Evolutionary conservation across 2,888 invertebrate species (phyloP).

Genomic region (Ferrisia virgata): DNA sequence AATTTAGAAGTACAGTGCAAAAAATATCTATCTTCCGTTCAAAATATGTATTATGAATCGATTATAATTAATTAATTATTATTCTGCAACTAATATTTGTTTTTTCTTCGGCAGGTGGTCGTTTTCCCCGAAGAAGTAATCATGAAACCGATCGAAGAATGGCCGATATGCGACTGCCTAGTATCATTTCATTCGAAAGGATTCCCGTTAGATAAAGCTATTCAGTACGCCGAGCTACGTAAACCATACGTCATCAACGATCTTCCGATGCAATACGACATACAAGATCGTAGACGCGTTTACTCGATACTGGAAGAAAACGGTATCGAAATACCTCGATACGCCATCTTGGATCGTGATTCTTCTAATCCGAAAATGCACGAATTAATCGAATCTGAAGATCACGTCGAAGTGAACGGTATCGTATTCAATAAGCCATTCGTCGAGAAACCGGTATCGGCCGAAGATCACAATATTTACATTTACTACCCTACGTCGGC

Average conservation of each 20-base stretch:
- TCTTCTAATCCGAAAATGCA: slow-evolving; percentile 86
- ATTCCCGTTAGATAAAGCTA: slow-evolving; percentile 96
- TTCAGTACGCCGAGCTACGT: slow-evolving; percentile 88
- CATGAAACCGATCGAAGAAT: slow-evolving; percentile 91
- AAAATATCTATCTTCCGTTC: no score
- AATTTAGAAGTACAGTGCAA: no score
- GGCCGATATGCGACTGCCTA: slow-evolving; percentile 96
- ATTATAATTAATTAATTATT: neutral
- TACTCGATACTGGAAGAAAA: slow-evolving; percentile 90
- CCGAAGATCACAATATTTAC: slow-evolving; percentile 99
- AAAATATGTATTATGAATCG: no score
- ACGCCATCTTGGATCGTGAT: slow-evolving; percentile 93
- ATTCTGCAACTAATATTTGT: neutral
- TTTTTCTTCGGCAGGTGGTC: slow-evolving; percentile 61
- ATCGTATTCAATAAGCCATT: slow-evolving; percentile 96
- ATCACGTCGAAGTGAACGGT: slow-evolving; percentile 95
- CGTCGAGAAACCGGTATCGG: slow-evolving; percentile 98
- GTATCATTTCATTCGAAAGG: slow-evolving; percentile 98
- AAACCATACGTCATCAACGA: slow-evolving; percentile 98
- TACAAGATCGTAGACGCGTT: slow-evolving; percentile 91
- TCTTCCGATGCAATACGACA: slow-evolving; percentile 96
- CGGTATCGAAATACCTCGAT: slow-evolving; percentile 95
- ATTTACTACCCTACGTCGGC: slow-evolving; percentile 99
- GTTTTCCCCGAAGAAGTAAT: slow-evolving; percentile 96
- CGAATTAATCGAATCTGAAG: slow-evolving; percentile 89